These are phyloP conservation scores for Rousettus madagascariensis DNA, from an alignment of 2,797 vertebrate species.

Conservation along the genomic window DNA sequence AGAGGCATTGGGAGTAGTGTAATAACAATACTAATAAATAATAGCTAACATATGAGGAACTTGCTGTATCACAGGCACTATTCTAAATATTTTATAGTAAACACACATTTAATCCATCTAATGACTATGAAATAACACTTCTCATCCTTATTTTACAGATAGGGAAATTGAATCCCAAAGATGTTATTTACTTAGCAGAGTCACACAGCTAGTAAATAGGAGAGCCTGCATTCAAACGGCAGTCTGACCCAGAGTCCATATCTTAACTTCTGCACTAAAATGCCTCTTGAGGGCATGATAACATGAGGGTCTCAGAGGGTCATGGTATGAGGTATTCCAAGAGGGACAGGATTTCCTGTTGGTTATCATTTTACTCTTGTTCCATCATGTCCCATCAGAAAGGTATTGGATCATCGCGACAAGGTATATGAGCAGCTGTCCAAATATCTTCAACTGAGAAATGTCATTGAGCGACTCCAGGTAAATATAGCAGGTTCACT, in stretches of 20 bases:
- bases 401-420: constrained; percentile 91
- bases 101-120: not conserved
- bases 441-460: constrained; percentile 92
- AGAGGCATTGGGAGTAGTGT: not conserved
- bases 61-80: constrained; percentile 27
- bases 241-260: constrained; percentile 33
- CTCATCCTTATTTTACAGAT: not conserved
- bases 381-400: constrained; percentile 83
- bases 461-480: constrained; percentile 90
- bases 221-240: constrained; percentile 41
- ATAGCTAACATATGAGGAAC: not conserved
- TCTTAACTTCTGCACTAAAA: constrained; percentile 32
- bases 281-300: not conserved
- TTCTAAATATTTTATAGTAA: constrained; percentile 53
- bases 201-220: constrained; percentile 4
- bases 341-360: not conserved
- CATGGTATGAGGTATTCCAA: constrained; percentile 12
- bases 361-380: constrained; percentile 51
- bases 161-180: constrained; percentile 37
- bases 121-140: not conserved
- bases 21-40: constrained; percentile 11
- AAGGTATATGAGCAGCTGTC: constrained; percentile 92
- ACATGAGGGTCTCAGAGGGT: not conserved
- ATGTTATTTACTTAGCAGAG: constrained; percentile 46
- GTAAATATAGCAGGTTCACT: constrained; percentile 78